A percentile compares a stretch with the other conserved stretches of the same genome.
phyloP scores from a whole-genome alignment of 2,797 vertebrate genomes.

The Strix occidentalis region DNA sequence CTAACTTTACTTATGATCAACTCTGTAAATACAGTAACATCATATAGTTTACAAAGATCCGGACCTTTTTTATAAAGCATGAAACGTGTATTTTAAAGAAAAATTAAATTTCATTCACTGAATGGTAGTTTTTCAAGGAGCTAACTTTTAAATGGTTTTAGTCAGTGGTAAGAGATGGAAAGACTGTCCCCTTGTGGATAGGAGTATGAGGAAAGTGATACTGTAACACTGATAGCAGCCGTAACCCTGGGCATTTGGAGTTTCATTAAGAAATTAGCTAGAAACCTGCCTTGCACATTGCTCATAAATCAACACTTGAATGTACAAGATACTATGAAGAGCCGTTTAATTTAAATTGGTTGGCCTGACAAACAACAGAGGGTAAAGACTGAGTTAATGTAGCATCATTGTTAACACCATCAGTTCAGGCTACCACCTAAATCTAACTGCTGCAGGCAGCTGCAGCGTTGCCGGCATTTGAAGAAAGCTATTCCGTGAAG shows the following conservation, averaged over 20 bases:
- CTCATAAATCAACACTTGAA: neutral
- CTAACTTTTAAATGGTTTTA: neutral
- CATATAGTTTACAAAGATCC: neutral
- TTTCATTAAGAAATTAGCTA: neutral
- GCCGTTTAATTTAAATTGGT: neutral
- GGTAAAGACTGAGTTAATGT: neutral
- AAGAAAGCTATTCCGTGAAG: neutral
- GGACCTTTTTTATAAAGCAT: neutral
- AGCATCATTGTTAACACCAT: neutral
- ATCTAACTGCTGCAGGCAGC: neutral
- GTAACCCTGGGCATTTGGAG: neutral
- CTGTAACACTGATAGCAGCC: neutral
- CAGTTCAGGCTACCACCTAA: neutral
- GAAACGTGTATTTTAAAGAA: neutral
- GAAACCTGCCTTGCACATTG: neutral
- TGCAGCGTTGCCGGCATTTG: neutral
- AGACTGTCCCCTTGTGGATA: conserved; percentile 73
- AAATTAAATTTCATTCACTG: neutral
- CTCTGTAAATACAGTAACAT: neutral
- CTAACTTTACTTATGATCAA: neutral
- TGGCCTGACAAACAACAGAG: neutral
- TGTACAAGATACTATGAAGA: neutral
- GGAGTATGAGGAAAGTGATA: conserved; percentile 21
- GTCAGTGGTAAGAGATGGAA: conserved; percentile 51
- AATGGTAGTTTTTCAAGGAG: neutral